phyloP scores from a whole-genome alignment of 2,888 invertebrate genomes.

The Erpobdella octoculata region DNA sequence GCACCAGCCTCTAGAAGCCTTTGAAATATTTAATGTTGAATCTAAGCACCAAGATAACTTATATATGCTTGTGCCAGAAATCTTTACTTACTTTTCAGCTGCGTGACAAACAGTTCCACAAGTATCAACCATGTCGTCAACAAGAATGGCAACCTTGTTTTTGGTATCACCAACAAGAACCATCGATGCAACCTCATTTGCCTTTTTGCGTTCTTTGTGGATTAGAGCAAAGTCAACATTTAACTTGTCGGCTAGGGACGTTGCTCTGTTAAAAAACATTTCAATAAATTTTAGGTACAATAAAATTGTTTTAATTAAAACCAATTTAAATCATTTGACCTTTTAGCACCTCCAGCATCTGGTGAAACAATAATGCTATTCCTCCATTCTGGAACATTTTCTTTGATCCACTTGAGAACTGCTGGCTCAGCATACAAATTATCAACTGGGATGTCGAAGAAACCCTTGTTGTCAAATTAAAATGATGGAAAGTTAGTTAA shows the following conservation, averaged over 20 bases:
- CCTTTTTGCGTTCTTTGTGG: constrained; percentile 89
- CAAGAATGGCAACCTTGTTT: constrained; percentile 80
- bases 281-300: neutral
- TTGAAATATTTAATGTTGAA: no score
- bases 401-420: constrained; percentile 87
- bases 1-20: no score
- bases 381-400: constrained; percentile 84
- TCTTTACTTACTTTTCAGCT: constrained; percentile 73
- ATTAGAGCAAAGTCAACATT: constrained; percentile 93
- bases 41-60: no score
- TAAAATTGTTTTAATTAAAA: neutral
- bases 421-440: constrained; percentile 92
- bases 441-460: constrained; percentile 93
- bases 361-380: constrained; percentile 89
- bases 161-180: constrained; percentile 89
- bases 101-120: constrained; percentile 90
- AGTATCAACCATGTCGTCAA: constrained; percentile 94
- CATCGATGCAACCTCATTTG: constrained; percentile 92
- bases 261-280: constrained; percentile 59
- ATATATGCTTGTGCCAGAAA: no score
- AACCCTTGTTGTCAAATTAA: no score
- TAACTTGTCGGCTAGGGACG: constrained; percentile 77
- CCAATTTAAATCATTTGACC: constrained; percentile 56
- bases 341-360: constrained; percentile 88
- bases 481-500: no score